Base-by-base conservation (phyloP, 2,888 invertebrate species). In the Chrysolina americana region DNA sequence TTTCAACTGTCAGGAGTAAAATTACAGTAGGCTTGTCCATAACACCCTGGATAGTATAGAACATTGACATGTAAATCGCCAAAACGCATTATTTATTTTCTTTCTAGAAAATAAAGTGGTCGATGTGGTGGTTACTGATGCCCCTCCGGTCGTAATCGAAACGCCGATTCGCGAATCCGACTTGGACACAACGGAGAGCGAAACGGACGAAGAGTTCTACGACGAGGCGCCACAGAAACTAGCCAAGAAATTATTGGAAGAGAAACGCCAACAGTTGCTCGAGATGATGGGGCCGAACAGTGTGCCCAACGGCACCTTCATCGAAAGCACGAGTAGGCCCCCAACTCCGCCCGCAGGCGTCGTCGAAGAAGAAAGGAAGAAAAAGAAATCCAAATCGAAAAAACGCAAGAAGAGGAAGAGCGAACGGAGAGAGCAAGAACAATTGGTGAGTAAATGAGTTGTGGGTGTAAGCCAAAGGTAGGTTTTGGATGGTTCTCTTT, bases 181-280 rank as follows among this genome's bases (percentile, higher is more conserved):
- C 87, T 89, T 96, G 68, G 95, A 96, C 81, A 96, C 96, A 0
- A 93, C 94, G 17, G 94, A 96, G 87, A 94, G 95, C 65, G 95
- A 95, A 78, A 95, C 95, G 0, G 96, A 96, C 86, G 96, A 96
- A 88, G 96, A 96, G 81, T 96, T 96, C 87, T 96, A 96, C 85
- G 96, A 96, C 85, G 92, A 94, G 82, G 92, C 95, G 87, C 96
- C 96, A 0, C 94, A 95, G 82, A 91, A 90, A 82, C 87, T 94
- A 75, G 94, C 94, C 1, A 93, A 91, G 79, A 94, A 94, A 85
- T 81, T 94, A 70, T 86, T 94, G 65, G 93, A 92, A 13, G 94
- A 95, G 83, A 95, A 95, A 86, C 91, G 94, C 4, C 93, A 93
- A 80, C 93, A 93, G 78, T 85, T 94, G 70, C 86, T 94, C 85